Conservation (phyloP, 2,797 vertebrate genomes). For the Coranthus polyacanthus region DNA sequence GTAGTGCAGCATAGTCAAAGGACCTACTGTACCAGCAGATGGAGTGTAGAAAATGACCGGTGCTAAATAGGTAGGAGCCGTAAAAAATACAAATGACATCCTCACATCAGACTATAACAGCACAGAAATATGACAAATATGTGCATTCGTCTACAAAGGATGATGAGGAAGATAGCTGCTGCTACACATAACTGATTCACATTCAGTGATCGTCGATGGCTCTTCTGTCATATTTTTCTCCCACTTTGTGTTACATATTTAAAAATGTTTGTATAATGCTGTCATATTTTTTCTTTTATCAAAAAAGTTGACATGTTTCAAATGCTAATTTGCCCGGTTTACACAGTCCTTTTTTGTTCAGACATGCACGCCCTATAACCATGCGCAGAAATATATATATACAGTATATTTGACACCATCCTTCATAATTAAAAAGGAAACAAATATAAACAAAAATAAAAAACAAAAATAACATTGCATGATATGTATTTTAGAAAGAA, state of each 20-base stretch:
- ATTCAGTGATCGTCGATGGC: slow-evolving; percentile 10
- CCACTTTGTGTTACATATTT: background rate
- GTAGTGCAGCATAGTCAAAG: slow-evolving; percentile 10
- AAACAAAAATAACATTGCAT: too few relatives aligned
- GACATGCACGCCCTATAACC: too few relatives aligned
- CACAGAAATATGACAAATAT: slow-evolving; percentile 1
- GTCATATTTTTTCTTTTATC: too few relatives aligned
- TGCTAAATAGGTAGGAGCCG: background rate
- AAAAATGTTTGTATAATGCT: background rate
- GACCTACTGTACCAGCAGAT: slow-evolving; percentile 26
- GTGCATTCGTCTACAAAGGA: slow-evolving; percentile 1
- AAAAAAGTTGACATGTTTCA: too few relatives aligned
- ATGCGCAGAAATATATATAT: too few relatives aligned
- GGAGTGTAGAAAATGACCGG: background rate
- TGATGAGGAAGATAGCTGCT: background rate
- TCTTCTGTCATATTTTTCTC: background rate
- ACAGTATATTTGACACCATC: too few relatives aligned
- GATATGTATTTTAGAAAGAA: too few relatives aligned
- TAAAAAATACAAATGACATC: background rate
- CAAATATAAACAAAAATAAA: too few relatives aligned
- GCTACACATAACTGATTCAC: slow-evolving; percentile 12
- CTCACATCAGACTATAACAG: background rate
- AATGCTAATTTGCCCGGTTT: too few relatives aligned
- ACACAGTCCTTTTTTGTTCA: too few relatives aligned
- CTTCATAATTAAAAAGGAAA: too few relatives aligned